These are phyloP conservation scores for Allacma fusca DNA, from an alignment of 2,888 invertebrate genomes.

Conservation along the genomic window DNA sequence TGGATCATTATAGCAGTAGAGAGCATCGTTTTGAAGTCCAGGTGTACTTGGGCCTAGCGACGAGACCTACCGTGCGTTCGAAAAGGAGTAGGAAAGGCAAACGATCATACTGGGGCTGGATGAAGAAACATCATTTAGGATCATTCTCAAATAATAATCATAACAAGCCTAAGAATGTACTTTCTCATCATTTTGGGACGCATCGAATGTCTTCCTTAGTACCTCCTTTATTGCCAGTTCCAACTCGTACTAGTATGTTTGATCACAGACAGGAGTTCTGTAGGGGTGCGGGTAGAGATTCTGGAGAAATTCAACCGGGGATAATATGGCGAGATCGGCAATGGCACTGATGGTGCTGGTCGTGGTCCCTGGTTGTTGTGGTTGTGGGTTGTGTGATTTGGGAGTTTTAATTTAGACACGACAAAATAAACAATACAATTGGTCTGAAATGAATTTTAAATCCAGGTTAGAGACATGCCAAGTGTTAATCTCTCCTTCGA, in stretches of 20 bases:
- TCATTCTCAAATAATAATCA: not conserved
- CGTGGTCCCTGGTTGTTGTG: too few relatives aligned
- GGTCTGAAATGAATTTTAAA: too few relatives aligned
- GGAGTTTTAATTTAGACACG: too few relatives aligned
- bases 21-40: not conserved
- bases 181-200: too few relatives aligned
- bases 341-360: not conserved
- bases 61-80: not conserved
- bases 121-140: constrained; percentile 3
- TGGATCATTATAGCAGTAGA: constrained; percentile 10
- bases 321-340: not conserved
- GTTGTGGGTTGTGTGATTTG: too few relatives aligned
- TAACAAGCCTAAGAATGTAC: not conserved
- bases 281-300: not conserved
- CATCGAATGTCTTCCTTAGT: too few relatives aligned
- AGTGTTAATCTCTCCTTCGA: too few relatives aligned
- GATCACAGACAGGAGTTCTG: not conserved
- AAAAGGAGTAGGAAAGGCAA: not conserved
- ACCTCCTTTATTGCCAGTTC: too few relatives aligned
- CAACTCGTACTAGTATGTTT: too few relatives aligned
- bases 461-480: too few relatives aligned
- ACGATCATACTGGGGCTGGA: not conserved
- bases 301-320: not conserved
- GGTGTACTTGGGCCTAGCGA: not conserved
- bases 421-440: too few relatives aligned